These are phyloP conservation scores for Oncorhynchus keta DNA, from an alignment of 2,113 vertebrate species.

Conservation along the genomic window DNA sequence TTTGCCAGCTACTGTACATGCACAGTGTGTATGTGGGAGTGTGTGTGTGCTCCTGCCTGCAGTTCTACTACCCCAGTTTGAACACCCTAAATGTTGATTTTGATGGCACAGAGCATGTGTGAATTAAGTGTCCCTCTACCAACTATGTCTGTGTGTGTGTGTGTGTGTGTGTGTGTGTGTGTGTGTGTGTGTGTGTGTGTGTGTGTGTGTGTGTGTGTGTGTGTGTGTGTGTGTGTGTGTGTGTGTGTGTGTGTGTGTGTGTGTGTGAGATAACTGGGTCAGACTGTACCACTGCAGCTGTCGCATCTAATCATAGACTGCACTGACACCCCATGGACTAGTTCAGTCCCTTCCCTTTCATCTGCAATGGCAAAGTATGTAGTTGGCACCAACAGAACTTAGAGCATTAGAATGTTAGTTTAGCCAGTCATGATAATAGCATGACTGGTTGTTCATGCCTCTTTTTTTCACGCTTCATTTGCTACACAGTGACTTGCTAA, in stretches of 20 bases:
- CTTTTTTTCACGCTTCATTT: not conserved
- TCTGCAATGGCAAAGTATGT: not conserved
- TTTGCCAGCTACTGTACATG: no score
- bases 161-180: not conserved
- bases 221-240: not conserved
- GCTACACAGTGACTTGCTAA: no score
- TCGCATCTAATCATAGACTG: slow-evolving; percentile 47
- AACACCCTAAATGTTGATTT: no score
- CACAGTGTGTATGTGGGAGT: no score
- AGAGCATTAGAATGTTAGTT: not conserved
- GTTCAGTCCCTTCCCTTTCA: slow-evolving; percentile 1
- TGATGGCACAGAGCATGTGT: not conserved
- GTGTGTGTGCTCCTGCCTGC: no score
- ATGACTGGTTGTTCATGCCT: not conserved
- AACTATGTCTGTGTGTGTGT: slow-evolving; percentile 9
- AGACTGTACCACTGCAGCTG: slow-evolving; percentile 4
- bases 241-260: not conserved
- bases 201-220: not conserved
- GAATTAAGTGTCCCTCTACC: slow-evolving; percentile 4
- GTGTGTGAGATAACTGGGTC: not conserved
- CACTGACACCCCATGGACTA: slow-evolving; percentile 8
- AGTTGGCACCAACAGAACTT: not conserved
- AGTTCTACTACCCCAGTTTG: no score
- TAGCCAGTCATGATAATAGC: not conserved
- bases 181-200: not conserved